Base-by-base conservation (phyloP, 92 coral and sea anemone species). In the Montipora capitata region DNA sequence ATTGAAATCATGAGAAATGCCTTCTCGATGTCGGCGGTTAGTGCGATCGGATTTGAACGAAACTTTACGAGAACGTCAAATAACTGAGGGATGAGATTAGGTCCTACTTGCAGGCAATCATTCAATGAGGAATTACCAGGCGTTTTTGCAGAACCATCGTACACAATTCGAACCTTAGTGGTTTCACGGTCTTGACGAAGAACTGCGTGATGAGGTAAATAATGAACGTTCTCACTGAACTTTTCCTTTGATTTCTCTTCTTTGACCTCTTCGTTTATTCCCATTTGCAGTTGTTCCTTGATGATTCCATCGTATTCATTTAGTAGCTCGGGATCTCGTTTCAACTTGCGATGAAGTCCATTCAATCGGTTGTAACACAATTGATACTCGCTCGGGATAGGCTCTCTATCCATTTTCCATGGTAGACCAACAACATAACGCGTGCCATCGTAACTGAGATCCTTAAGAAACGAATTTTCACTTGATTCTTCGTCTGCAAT, bases 271-370 rank as follows among this genome's bases (percentile, higher is more conserved):
- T 90, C 84, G 16, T 85, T 78, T n/a, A 90, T 79, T 12, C 90
- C 93, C 16, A 15, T 13, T 72, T 44, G 41, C 13, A 85, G 14
- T 71, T 90, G 93, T 6, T 90, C 82, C 44, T 42, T 78, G 14
- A 85, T 67, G 69, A 90, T 90, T 65, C 72, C 49, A 69, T 87
- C 49, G 75, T 58, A 58, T 68, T 91, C 82, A 9, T 82, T 71
- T 65, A 82, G 59, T 56, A 89, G 68, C 45, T 89, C 89, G 17
- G 88, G 96, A 39, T 93, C 88, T 20, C 54, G 54, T 40, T 59
- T 43, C 49, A 86, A 61, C 67, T 82, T 89, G 20, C 79, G 88
- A 48, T 93, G 89, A 4, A 93, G 75, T 15, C 92, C 83, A 40
- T 58, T 62, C 45, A 92, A 72, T n/a, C 85, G 86, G 3, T 78